Conservation (phyloP, 2,797 vertebrate species). For the Hyperoplus immaculatus region DNA sequence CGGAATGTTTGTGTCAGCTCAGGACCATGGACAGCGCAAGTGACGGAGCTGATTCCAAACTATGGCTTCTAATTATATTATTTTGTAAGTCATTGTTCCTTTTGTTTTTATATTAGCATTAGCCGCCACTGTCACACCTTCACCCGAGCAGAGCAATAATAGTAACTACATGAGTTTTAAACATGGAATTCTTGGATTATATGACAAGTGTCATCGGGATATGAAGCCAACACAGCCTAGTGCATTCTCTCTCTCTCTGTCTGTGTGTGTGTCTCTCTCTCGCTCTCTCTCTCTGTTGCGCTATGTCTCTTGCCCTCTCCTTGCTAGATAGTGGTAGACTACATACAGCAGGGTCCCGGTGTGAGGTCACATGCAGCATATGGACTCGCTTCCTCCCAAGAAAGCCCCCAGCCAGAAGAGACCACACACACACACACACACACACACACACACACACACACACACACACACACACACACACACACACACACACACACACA, state of each 20-base stretch:
- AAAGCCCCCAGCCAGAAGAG: constrained; percentile 88
- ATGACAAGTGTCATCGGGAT: no score
- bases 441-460: constrained; percentile 16
- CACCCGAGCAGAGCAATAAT: no score
- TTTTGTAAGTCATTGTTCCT: no score
- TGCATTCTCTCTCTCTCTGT: constrained; percentile 63
- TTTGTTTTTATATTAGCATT: no score
- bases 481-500: neutral
- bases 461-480: neutral
- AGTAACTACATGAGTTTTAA: no score
- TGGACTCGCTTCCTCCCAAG: constrained; percentile 88
- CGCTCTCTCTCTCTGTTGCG: neutral
- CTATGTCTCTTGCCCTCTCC: constrained; percentile 62
- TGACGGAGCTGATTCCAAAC: neutral
- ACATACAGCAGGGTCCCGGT: constrained; percentile 68
- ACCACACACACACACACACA: constrained; percentile 57
- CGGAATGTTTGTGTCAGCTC: neutral
- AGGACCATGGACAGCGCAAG: constrained; percentile 59
- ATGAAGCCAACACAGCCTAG: constrained; percentile 6
- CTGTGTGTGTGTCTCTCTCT: constrained; percentile 7
- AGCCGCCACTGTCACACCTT: no score
- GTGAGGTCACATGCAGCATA: constrained; percentile 87
- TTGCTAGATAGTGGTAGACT: constrained; percentile 66
- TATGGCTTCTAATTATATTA: no score
- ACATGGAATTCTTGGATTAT: no score